Evolutionary conservation across 2,888 invertebrate species (phyloP).

Genomic region (Temnothorax ravouxi): DNA sequence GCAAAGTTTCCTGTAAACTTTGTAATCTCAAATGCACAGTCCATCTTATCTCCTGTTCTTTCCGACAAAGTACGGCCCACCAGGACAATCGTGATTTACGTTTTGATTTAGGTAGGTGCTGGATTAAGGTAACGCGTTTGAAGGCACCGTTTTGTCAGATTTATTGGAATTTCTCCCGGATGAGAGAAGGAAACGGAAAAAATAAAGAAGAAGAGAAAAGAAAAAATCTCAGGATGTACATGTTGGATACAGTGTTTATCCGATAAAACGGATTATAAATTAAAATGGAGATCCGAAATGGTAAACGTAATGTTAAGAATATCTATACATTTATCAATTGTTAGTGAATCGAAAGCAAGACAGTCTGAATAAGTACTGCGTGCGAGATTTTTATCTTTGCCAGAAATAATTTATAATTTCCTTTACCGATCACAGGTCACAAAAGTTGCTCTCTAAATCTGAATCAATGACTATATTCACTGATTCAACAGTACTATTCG

Average conservation of each 20-base stretch:
- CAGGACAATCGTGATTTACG: constrained; percentile 68
- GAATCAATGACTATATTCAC: too few relatives aligned
- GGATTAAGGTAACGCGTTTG: constrained; percentile 71
- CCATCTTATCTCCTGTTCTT: constrained; percentile 66
- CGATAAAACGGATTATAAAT: constrained; percentile 19
- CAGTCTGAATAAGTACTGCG: not conserved
- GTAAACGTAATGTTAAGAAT: not conserved
- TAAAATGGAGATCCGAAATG: not conserved
- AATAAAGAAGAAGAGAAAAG: constrained; percentile 8
- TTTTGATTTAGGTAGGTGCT: constrained; percentile 66
- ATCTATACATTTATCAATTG: not conserved
- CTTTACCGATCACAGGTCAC: not conserved
- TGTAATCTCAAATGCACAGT: constrained; percentile 59
- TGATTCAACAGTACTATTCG: too few relatives aligned
- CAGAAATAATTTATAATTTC: not conserved
- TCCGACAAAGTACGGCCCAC: constrained; percentile 55
- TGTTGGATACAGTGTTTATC: not conserved
- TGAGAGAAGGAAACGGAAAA: constrained; percentile 25
- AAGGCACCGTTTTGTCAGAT: constrained; percentile 65
- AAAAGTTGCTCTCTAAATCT: not conserved
- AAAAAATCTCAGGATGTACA: constrained; percentile 3
- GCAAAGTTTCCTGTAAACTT: constrained; percentile 36
- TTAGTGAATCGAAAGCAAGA: not conserved
- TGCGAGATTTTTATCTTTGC: not conserved
- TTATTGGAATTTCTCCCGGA: constrained; percentile 59